Percentiles rank a stretch among this genome's conserved stretches.
Conservation (phyloP, 2,888 invertebrate species). For the Leistus spinibarbis region DNA sequence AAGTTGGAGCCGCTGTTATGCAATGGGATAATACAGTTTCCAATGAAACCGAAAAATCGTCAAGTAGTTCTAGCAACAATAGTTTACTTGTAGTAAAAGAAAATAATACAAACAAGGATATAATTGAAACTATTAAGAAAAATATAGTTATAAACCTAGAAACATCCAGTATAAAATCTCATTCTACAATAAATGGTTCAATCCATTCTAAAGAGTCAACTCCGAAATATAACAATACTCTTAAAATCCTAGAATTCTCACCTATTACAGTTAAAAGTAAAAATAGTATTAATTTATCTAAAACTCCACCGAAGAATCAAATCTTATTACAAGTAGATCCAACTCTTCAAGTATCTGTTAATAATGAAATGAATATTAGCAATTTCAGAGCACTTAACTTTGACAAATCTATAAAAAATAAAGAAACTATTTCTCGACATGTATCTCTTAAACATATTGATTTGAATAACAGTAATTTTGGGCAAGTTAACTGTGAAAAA, state of each 20-base stretch:
- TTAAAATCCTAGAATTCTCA: too few species aligned
- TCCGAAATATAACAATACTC: not conserved
- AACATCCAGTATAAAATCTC: not conserved
- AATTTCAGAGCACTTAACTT: not conserved
- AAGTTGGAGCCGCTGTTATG: conserved; percentile 73
- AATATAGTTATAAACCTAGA: not conserved
- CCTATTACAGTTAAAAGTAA: too few species aligned
- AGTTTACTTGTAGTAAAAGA: not conserved
- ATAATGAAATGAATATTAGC: not conserved
- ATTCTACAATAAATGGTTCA: not conserved
- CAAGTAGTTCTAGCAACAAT: not conserved
- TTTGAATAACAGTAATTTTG: not conserved
- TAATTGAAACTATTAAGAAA: not conserved
- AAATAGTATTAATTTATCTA: not conserved
- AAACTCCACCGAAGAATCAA: not conserved
- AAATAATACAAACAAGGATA: not conserved
- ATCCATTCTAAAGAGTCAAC: not conserved
- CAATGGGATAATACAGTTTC: conserved; percentile 42
- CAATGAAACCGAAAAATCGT: not conserved
- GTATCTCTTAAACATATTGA: not conserved
- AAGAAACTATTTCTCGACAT: not conserved
- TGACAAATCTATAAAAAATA: not conserved
- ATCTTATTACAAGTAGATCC: not conserved
- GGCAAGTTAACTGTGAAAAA: too few species aligned
- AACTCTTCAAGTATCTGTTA: not conserved